Base-by-base conservation (phyloP, 1,140 invertebrate genomes). In the Eumeta japonica region DNA sequence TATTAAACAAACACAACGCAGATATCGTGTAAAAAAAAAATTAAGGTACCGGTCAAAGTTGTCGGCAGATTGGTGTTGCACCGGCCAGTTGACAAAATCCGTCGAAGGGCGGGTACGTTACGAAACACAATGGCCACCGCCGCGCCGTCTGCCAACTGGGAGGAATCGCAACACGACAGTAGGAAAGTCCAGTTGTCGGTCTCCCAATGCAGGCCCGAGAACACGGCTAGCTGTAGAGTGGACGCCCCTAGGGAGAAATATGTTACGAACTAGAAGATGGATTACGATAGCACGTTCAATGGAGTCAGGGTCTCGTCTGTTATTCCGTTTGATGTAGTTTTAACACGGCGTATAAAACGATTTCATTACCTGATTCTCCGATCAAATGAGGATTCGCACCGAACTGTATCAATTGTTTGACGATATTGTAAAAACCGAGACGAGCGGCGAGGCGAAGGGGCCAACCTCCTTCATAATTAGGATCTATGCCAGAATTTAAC, bases 171-270 rank as follows among this genome's bases (percentile, higher is more conserved):
- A 39, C 46, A 66, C 3, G 66, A 71, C 16, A 74, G 39, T 28
- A 74, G 50, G 39, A 62, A 64, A 13, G 39, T 45, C 70, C 70
- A 74, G 15, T 57, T 46, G 29, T 66, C 52, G 3, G 37, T 52
- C 16, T 60, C 45, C 70, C 70, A 74, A 36, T 70, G 46, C 35
- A 56, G 36, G 12, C 48, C 56, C 14, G 70, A 65, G 46, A 54
- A 74, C 4, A 74, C 66, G n/a, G 70, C 70, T 34, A 74, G 41
- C 49, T 74, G 70, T 38, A 74, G 55, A 5, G 66, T 68, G 10
- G 70, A 74, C 11, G 70, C 66, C 29, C 66, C 70, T 74, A 32
- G 12, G 54, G 49, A 33, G 37, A 34, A 33, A 40, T 31, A 16
- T n/a, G n/a, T n/a, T n/a, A n/a, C n/a, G n/a, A n/a, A n/a, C n/a